phyloP scores from a whole-genome alignment of 2,113 vertebrate species.

The Callospermophilus lateralis region DNA sequence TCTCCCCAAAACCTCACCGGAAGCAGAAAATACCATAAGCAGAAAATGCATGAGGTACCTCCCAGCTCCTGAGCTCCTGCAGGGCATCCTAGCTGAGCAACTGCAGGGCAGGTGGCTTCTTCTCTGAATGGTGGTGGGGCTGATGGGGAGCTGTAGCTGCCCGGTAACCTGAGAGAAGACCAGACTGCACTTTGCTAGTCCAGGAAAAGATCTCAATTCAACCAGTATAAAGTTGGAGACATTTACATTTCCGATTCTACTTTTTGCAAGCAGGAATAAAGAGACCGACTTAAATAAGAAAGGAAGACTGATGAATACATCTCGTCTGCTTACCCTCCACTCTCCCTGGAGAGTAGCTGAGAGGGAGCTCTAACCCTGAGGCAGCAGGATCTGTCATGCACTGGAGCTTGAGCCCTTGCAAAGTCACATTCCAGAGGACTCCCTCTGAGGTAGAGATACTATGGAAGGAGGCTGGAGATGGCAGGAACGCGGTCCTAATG shows the following conservation, averaged over 20 bases:
- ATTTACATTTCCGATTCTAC: conserved; percentile 45
- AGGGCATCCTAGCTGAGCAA: neutral
- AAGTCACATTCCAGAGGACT: neutral
- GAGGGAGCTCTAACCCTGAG: neutral
- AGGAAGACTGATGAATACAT: neutral
- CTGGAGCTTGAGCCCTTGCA: neutral
- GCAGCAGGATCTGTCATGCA: neutral
- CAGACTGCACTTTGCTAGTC: too few species aligned
- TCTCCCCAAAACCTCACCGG: neutral
- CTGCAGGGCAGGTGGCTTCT: neutral
- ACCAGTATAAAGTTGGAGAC: neutral
- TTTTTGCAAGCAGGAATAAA: conserved; percentile 8
- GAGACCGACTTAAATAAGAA: conserved; percentile 61
- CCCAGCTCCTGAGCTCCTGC: neutral
- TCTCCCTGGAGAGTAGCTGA: neutral
- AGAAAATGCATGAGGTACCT: neutral
- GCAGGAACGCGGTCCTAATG: neutral
- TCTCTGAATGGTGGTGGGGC: neutral
- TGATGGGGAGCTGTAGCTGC: neutral
- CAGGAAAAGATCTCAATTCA: neutral
- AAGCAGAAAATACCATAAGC: neutral
- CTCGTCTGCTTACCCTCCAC: too few species aligned
- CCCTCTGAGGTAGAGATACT: neutral
- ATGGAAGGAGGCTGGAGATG: neutral
- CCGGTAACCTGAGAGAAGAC: neutral